phyloP scores from a whole-genome alignment of 2,113 vertebrate genomes.

The Plecotus auritus region DNA sequence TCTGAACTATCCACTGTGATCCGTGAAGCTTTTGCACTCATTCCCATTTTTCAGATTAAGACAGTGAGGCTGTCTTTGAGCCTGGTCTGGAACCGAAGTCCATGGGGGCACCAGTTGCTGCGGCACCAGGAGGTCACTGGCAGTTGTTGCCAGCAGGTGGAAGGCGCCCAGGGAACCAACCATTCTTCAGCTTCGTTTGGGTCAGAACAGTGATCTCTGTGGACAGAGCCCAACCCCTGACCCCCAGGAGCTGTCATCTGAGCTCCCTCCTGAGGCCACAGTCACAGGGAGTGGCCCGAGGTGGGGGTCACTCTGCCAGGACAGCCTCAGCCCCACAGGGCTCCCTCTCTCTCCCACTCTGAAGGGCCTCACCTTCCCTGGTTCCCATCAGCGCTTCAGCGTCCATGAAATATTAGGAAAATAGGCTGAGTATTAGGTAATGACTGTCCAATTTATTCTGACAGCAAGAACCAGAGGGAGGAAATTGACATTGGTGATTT shows the following conservation, averaged over 20 bases:
- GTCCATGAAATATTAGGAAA: constrained; percentile 17
- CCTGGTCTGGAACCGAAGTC: neutral
- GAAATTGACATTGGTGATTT: constrained; percentile 59
- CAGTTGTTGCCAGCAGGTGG: too few species aligned
- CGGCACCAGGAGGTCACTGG: neutral
- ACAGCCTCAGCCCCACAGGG: neutral
- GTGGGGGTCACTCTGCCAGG: neutral
- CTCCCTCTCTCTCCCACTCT: neutral
- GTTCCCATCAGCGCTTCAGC: neutral
- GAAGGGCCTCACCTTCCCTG: neutral
- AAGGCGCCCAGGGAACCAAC: neutral
- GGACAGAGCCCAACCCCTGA: neutral
- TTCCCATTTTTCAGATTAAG: neutral
- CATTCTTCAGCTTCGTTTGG: neutral
- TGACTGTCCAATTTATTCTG: constrained; percentile 58
- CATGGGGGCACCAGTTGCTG: too few species aligned
- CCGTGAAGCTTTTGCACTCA: neutral
- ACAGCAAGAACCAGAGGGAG: constrained; percentile 56
- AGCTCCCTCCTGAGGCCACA: neutral
- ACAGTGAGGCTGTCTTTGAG: neutral
- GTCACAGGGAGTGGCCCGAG: neutral
- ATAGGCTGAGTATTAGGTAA: constrained; percentile 24
- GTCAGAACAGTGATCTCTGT: neutral
- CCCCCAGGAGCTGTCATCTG: neutral
- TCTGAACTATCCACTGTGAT: too few species aligned